These are phyloP conservation scores for Oreamnos americanus DNA, from an alignment of 2,113 vertebrate genomes.

Conservation along the genomic window DNA sequence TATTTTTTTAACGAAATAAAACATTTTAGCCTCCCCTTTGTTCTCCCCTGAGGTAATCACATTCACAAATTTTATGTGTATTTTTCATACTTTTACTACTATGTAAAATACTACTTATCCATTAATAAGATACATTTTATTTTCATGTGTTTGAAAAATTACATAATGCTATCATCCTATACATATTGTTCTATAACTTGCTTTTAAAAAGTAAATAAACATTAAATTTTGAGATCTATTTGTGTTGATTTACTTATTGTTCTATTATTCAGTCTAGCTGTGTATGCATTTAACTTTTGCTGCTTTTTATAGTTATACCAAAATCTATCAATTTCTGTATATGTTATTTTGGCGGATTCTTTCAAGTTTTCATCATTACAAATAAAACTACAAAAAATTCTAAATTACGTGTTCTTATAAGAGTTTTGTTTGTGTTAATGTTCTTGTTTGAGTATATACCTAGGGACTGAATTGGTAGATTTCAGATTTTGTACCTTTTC, in stretches of 20 bases:
- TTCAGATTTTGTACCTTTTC: neutral
- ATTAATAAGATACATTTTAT: neutral
- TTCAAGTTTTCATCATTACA: neutral
- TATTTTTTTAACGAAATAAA: constrained; percentile 13
- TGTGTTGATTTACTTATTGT: neutral
- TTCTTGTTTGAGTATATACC: neutral
- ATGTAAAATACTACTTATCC: neutral
- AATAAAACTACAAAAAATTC: neutral
- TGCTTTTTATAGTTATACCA: neutral
- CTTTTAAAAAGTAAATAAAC: neutral
- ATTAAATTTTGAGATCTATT: neutral
- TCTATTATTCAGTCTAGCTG: neutral
- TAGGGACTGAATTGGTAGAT: neutral
- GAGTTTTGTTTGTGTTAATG: neutral
- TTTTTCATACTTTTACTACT: neutral
- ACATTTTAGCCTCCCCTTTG: neutral
- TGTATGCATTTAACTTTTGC: neutral
- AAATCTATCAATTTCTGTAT: neutral
- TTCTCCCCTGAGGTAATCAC: neutral
- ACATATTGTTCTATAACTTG: neutral
- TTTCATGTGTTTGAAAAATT: neutral
- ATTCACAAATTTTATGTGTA: neutral
- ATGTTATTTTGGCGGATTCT: neutral
- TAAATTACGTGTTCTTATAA: neutral
- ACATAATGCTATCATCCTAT: neutral